Conservation (phyloP, 2,113 vertebrate species). For the Notarius lentiginosus region DNA sequence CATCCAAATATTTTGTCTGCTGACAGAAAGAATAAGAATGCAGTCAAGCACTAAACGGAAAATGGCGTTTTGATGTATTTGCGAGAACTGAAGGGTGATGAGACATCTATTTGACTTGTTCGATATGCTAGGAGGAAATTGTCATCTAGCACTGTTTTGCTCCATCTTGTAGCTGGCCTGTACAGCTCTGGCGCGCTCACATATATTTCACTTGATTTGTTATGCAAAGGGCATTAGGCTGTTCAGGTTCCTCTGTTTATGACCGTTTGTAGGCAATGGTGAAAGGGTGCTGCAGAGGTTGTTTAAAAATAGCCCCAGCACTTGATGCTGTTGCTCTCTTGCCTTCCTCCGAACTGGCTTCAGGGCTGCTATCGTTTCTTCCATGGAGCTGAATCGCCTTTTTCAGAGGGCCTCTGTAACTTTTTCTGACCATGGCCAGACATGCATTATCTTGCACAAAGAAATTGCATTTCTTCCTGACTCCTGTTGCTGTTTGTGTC, state of each 20-base stretch:
- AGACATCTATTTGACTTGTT: constrained; percentile 54
- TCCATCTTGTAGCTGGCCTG: constrained; percentile 36
- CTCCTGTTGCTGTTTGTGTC: constrained; percentile 3
- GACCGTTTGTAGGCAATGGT: constrained; percentile 29
- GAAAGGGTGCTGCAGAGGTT: constrained; percentile 39
- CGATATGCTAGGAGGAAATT: constrained; percentile 53
- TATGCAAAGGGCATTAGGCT: constrained; percentile 55
- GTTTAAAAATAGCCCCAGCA: constrained; percentile 48
- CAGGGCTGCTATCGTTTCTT: background rate
- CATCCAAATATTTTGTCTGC: constrained; percentile 4
- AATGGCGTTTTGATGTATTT: background rate
- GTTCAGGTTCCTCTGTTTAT: constrained; percentile 24
- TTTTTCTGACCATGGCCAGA: constrained; percentile 31
- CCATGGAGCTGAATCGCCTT: constrained; percentile 30
- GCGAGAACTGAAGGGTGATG: constrained; percentile 50
- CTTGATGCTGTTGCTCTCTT: constrained; percentile 30
- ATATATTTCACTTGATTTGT: constrained; percentile 58
- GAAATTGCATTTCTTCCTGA: constrained; percentile 21
- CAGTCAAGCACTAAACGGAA: constrained; percentile 1
- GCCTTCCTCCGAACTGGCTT: constrained; percentile 22
- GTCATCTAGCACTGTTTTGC: constrained; percentile 48
- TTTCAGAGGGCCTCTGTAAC: constrained; percentile 36
- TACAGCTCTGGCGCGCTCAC: background rate
- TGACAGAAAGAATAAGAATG: background rate
- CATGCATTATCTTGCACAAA: no score